Percentiles rank a stretch among this genome's conserved stretches.
These are phyloP conservation scores for Spheniscus humboldti DNA, from an alignment of 2,797 vertebrate genomes.

Conservation along the genomic window DNA sequence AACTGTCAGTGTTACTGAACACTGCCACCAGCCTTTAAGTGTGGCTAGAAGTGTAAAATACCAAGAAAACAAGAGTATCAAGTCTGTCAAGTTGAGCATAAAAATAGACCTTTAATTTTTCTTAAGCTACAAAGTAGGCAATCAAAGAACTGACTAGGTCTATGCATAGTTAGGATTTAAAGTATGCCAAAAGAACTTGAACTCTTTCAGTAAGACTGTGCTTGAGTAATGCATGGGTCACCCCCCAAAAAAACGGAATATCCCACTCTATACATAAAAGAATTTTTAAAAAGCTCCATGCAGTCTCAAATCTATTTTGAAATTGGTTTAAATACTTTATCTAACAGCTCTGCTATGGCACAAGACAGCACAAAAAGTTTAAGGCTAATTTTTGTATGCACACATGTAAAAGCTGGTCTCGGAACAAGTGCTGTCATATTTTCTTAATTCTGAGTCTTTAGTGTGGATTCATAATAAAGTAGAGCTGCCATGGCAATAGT, in stretches of 20 bases:
- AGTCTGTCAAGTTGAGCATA: not conserved
- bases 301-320: not conserved
- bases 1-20: not conserved
- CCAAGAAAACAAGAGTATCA: not conserved
- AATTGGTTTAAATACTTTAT: not conserved
- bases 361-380: slow-evolving; percentile 24
- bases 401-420: not conserved
- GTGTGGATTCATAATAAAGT: not conserved
- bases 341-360: slow-evolving; percentile 9
- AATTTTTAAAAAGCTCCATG: not conserved
- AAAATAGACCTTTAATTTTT: not conserved
- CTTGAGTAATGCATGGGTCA: not conserved
- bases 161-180: slow-evolving; percentile 49
- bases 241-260: not conserved
- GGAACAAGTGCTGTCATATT: not conserved
- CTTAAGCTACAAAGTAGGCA: slow-evolving; percentile 9
- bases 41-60: not conserved
- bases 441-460: not conserved
- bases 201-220: not conserved
- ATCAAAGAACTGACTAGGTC: not conserved
- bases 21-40: not conserved
- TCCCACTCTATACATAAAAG: not conserved
- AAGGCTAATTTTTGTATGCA: slow-evolving; percentile 44
- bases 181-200: not conserved
- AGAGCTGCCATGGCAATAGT: slow-evolving; percentile 28